Base-by-base conservation (phyloP, 2,888 invertebrate species). In the Drosophila mulleri region DNA sequence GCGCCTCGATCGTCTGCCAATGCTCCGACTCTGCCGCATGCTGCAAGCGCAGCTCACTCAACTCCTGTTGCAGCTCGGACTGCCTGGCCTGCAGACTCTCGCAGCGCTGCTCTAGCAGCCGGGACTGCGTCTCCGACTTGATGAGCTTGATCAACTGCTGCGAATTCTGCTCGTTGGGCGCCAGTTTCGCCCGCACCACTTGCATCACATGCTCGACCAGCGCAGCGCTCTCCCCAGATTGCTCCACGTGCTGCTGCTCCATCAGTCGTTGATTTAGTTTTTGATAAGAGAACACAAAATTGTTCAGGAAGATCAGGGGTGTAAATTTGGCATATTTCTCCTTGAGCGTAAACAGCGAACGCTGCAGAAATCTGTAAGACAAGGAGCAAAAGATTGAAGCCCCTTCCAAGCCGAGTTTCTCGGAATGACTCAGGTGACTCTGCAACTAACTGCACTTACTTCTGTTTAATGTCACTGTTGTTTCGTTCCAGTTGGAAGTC, bases 321-420 rank as follows among this genome's bases (percentile, higher is more conserved):
- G 93, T 93, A 59, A 91, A 93, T 82, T 93, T 92, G 80, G 91
- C 91, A 80, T 92, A 93, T 84, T 93, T 92, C 62, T 91, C 89
- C 67, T 88, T 89, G 5, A 93, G 77, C 6, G 76, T 65, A 52
- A 83, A 83, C 26, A 92, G 59, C 2, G 92, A 91, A 64, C 91
- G 91, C 72, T 90, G 87, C 18, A 92, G 75, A 73, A 92, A 93
- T 83, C 91, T 91, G 44, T 0, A 45, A 8, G 3, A 32, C 6
- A 20, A 48, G 12, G 7, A 18, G 23, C 18, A 64, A 58, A 37
- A 37, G 2, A 29, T 8, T 37, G 14, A 37, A 14, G 4, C 35
- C 12, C 3, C 12, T 12, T 11, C 32, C 11, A 35, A 35, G 11
- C 9, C 12, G 3, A 35, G 12, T 12, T 11, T 37, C 37, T 14